Evolutionary conservation across 2,888 invertebrate species (phyloP), one percentile per base, ranked within the genome.

Genomic region (Thecophora atra): DNA sequence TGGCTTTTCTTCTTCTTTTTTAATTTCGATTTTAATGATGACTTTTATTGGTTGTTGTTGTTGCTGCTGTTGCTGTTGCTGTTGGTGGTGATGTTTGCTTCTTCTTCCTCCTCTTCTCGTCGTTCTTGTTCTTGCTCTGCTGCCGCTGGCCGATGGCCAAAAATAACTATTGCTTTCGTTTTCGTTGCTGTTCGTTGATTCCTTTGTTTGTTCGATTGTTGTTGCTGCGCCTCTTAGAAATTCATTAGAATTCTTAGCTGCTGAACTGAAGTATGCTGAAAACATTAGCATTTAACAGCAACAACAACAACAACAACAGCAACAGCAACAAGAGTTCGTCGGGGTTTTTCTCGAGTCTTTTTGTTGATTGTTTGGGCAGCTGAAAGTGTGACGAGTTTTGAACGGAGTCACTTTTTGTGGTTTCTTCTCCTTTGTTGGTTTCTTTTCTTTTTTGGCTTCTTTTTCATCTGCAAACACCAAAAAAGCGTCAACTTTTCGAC

Each of bases 131-230:
- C 3, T 70, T 15, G 24, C 30, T 63, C 51, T 19, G 56, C 19
- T n/a, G 51, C 26, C 26, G 17, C 28, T 66, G 71, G 66, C 71
- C 62, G 60, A 52, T 51, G 17, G 71, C 71, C 71, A 71, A 70
- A 70, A 70, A 64, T 63, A 64, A 56, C 70, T 70, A 63, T 63
- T 28, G 37, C 37, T 63, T 47, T 19, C 65, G 15, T 51, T 24
- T 37, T 37, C 5, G 15, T 6, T 21, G 21, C n/a, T 19, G 28
- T 19, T 19, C 21, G 26, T 21, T 42, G 28, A 11, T 37, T 7
- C 26, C 1, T 19, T 17, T 56, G 17, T 54, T 28, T 56, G 11
- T 21, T 37, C 56, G 28, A 56, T 24, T 21, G 56, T 26, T 21
- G 21, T 42, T 62, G 58, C 4, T 58, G 58, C 28, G 15, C 11